Evolutionary conservation across 2,113 vertebrate genomes (phyloP), one percentile per base, ranked within the genome.

Genomic region (Meriones unguiculatus): DNA sequence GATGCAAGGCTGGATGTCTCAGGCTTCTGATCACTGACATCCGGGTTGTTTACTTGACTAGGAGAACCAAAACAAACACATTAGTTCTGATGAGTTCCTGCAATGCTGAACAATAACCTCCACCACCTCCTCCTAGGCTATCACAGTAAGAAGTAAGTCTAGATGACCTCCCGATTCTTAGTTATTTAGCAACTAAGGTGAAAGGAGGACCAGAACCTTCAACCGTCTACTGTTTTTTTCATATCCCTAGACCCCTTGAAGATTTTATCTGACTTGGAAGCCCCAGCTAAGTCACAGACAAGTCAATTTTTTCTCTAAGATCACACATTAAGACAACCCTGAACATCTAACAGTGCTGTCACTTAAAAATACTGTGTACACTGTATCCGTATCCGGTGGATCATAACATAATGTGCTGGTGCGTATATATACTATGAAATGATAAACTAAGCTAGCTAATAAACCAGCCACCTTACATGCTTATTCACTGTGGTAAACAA

Each of bases 21-120:
- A 18, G 98, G 97, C 97, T 99, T 99, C 98, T 98, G 98, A 95
- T 99, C 98, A 2, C 72, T 97, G 96, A 97, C 98, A 96, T 99
- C 99, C 4, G 98, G 12, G 25, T 17, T 99, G 98, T 97, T 98
- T 96, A 98, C 98, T 94, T 99, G 99, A 97, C 99, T 99, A 96
- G 94, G 88, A 98, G 64, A 96, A 98, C 38, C 98, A 98, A 97
- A 94, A 95, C 32, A 96, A 93, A 96, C 38, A 97, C 0, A 70
- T 85, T 82, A 88, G 96, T 15, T 3, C 95, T 87, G 96, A 0
- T 81, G 81, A 96, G 88, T n/a, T n/a, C n/a, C n/a, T n/a, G n/a
- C n/a, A 87, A 52, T 88, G 38, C 84, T 78, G 64, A 73, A 96
- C 76, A 35, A 75, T 86, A n/a, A 89, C 41, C 52, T 94, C 87